Evolutionary conservation across 2,888 invertebrate species (phyloP).

Genomic region (Argyresthia goedartella): DNA sequence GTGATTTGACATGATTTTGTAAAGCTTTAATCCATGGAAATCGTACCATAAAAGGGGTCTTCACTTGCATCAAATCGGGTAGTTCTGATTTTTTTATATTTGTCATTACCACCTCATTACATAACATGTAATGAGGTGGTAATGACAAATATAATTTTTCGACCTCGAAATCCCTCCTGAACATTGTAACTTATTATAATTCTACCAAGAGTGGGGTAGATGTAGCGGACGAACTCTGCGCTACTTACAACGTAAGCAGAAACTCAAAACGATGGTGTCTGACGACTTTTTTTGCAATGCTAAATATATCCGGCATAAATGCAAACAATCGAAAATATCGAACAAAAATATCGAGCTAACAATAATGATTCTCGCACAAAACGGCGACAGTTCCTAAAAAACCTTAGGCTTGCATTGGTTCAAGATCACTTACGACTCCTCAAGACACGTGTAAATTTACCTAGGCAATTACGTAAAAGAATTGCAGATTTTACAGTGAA

Average conservation of each 20-base stretch:
- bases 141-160: too few species aligned
- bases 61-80: too few species aligned
- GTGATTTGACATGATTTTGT: too few species aligned
- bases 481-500: conserved; percentile 6
- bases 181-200: conserved; percentile 19
- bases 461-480: conserved; percentile 8
- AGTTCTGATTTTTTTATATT: too few species aligned
- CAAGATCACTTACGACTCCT: conserved; percentile 4
- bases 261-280: conserved; percentile 18
- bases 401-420: background rate
- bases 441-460: conserved; percentile 5
- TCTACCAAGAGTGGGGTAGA: conserved; percentile 21
- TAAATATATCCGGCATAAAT: conserved; percentile 17
- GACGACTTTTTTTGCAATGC: conserved; percentile 14
- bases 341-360: conserved; percentile 14
- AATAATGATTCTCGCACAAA: conserved; percentile 6
- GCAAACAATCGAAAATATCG: conserved; percentile 12
- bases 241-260: conserved; percentile 15
- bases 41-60: too few species aligned
- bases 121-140: too few species aligned
- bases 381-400: conserved; percentile 6
- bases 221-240: conserved; percentile 17
- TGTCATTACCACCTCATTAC: too few species aligned
- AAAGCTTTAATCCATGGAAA: too few species aligned
- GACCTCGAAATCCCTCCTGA: too few species aligned